Evolutionary conservation across 1,140 invertebrate species (phyloP).

Genomic region (Neuroterus valhalla): DNA sequence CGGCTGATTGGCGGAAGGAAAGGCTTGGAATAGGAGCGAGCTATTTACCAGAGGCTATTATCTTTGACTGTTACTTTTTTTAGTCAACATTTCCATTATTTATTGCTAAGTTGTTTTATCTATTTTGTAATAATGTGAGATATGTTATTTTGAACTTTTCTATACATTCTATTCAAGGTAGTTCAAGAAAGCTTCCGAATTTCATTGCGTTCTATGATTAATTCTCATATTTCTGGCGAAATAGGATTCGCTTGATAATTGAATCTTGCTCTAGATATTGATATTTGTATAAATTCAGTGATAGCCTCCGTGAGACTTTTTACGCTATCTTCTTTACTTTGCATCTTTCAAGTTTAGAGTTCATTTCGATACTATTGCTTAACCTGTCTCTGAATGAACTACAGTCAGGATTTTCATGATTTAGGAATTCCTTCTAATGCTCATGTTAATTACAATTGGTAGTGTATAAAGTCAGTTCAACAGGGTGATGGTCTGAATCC

Average conservation of each 20-base stretch:
- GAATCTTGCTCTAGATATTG: not conserved
- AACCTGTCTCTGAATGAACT: not conserved
- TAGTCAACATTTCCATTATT: not conserved
- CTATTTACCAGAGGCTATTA: not conserved
- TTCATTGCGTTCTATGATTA: not conserved
- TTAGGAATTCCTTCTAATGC: not conserved
- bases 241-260: not conserved
- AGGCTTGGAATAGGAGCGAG: not conserved
- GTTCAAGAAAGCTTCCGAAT: not conserved
- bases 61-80: too few relatives aligned
- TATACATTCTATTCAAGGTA: not conserved
- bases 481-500: not conserved
- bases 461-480: not conserved
- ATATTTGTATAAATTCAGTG: not conserved
- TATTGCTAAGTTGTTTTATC: constrained; percentile 33
- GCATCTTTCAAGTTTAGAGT: not conserved
- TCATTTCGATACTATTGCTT: not conserved
- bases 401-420: not conserved
- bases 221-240: not conserved
- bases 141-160: not conserved
- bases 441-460: not conserved
- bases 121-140: constrained; percentile 13
- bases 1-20: too few relatives aligned
- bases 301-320: not conserved
- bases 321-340: not conserved